Percentiles rank a stretch among this genome's conserved stretches.
phyloP scores from a whole-genome alignment of 2,113 vertebrate species.

The Eubucco bourcierii region DNA sequence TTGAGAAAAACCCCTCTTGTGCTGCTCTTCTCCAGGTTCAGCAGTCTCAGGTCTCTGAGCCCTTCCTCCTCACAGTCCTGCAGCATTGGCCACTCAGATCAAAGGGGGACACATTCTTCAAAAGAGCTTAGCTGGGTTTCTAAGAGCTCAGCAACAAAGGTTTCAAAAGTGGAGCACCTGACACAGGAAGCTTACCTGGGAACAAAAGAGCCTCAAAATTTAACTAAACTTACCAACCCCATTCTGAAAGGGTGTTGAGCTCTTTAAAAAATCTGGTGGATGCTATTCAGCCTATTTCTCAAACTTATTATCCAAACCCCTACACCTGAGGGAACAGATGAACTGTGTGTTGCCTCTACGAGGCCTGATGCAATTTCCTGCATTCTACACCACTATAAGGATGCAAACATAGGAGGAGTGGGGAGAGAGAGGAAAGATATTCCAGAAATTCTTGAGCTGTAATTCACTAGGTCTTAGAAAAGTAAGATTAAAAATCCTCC shows the following conservation, averaged over 20 bases:
- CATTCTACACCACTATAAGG: neutral
- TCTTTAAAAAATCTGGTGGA: neutral
- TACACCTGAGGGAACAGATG: neutral
- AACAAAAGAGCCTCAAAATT: no score
- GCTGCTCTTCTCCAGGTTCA: no score
- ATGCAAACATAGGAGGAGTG: neutral
- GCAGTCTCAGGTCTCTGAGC: no score
- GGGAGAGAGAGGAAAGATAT: neutral
- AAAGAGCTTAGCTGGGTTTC: neutral
- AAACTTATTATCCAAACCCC: neutral
- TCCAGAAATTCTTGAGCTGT: neutral
- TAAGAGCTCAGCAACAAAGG: neutral
- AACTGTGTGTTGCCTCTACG: neutral
- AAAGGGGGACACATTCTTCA: neutral
- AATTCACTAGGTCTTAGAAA: neutral
- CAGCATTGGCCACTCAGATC: neutral
- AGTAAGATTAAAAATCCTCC: neutral
- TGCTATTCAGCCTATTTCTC: neutral
- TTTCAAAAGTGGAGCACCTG: neutral
- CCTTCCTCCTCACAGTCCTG: neutral
- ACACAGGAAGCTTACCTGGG: neutral
- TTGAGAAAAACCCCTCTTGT: no score
- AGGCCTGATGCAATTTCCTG: neutral
- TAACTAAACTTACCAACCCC: neutral
- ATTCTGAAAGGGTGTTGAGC: neutral